A percentile compares a stretch with the other conserved stretches of the same genome.
These are phyloP conservation scores for Chionis minor DNA, from an alignment of 2,113 vertebrate species.

Conservation along the genomic window DNA sequence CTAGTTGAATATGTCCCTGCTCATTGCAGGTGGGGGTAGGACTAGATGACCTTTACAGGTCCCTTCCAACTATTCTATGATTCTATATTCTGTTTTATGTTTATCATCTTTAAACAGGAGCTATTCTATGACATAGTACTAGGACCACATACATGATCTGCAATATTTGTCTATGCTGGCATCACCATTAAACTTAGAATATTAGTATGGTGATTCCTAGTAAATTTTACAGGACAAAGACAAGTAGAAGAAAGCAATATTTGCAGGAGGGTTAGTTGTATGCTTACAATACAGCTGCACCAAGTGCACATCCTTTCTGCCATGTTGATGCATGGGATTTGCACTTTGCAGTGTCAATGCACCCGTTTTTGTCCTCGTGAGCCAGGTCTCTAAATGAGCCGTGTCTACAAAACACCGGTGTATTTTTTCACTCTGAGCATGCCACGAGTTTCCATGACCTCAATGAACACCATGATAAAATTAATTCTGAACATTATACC, in stretches of 20 bases:
- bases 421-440: background rate
- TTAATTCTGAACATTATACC: background rate
- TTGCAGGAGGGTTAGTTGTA: background rate
- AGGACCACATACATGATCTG: background rate
- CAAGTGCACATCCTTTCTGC: background rate
- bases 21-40: background rate
- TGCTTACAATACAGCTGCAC: background rate
- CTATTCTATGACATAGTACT: background rate
- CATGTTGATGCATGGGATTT: background rate
- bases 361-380: background rate
- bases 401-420: background rate
- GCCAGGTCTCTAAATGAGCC: background rate
- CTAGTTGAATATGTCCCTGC: background rate
- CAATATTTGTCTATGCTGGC: background rate
- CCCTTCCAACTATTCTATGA: background rate
- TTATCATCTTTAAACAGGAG: background rate
- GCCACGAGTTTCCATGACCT: background rate
- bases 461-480: background rate
- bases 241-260: background rate
- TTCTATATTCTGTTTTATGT: background rate
- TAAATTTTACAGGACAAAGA: background rate
- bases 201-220: background rate
- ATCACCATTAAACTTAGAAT: background rate
- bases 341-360: background rate
- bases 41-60: background rate